Evolutionary conservation across 2,888 invertebrate species (phyloP), one percentile per base, ranked within the genome.

Genomic region (Eupithecia abbreviata): DNA sequence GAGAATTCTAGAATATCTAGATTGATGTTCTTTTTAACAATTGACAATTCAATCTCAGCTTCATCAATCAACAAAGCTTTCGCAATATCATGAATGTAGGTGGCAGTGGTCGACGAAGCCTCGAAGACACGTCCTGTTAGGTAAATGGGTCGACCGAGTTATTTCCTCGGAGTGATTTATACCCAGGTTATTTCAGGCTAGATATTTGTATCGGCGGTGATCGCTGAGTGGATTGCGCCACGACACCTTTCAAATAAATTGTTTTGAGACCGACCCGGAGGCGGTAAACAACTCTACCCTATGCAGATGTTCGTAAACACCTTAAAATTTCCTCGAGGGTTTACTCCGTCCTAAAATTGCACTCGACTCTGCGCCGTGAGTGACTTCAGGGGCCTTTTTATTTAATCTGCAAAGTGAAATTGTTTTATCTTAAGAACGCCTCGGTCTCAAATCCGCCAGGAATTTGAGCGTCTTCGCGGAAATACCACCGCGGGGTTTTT

Each of bases 201-300:
- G 89, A 88, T 88, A 87, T 88, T 89, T 88, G 90, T 90, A 90
- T 90, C 90, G 87, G 83, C 79, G 82, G 85, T 87, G 90, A 90
- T 91, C 87, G 90, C 86, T 88, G 90, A 93, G 94, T 92, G 93
- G 93, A 94, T 94, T 94, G 93, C 93, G 86, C 89, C 83, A 87
- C 90, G 93, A 94, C 93, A 93, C 94, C 95, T 95, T 93, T 95
- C 93, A 94, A 94, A 93, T 90, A 94, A 93, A 95, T 95, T 95
- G 95, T 94, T 91, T 90, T 90, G 95, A 93, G 92, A 92, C 91
- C 90, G 85, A 81, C 87, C 62, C 86, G 84, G 88, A 87, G 89
- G 87, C 89, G 87, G 93, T 94, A 94, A 94, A 94, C 94, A 93
- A 92, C 89, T 90, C 90, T 85, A 89, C 89, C 86, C 89, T 90